These are phyloP conservation scores for Nylanderia fulva DNA, from an alignment of 1,140 invertebrate species.

Conservation along the genomic window DNA sequence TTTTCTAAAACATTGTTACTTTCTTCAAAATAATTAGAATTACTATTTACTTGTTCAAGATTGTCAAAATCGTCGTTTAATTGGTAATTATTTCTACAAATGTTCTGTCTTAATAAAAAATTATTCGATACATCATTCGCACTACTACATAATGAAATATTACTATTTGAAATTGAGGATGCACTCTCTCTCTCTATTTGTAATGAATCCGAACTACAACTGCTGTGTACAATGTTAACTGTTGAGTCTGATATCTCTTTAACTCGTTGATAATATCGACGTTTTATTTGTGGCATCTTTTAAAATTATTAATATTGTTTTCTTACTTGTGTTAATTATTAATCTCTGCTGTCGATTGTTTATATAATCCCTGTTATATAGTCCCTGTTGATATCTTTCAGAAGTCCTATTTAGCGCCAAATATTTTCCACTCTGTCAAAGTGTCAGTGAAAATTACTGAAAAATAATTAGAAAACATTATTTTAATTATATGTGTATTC, in stretches of 20 bases:
- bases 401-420: too few relatives aligned
- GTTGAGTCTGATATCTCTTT: not conserved
- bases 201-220: not conserved
- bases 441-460: too few relatives aligned
- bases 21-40: not conserved
- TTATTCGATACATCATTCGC: not conserved
- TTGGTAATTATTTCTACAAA: not conserved
- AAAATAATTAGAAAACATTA: too few relatives aligned
- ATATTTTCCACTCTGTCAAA: too few relatives aligned
- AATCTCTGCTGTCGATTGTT: too few relatives aligned
- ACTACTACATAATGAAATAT: not conserved
- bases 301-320: not conserved
- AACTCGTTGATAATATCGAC: slow-evolving; percentile 10
- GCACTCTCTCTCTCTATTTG: too few relatives aligned
- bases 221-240: not conserved
- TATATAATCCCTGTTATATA: too few relatives aligned
- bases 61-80: not conserved
- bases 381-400: too few relatives aligned
- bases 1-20: not conserved
- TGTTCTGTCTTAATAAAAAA: not conserved
- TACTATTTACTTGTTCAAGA: not conserved
- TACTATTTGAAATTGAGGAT: not conserved
- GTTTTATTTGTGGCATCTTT: slow-evolving; percentile 13
- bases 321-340: too few relatives aligned
- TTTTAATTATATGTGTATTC: too few relatives aligned